These are phyloP conservation scores for Diplodus sargus DNA, from an alignment of 2,797 vertebrate genomes.

Conservation along the genomic window DNA sequence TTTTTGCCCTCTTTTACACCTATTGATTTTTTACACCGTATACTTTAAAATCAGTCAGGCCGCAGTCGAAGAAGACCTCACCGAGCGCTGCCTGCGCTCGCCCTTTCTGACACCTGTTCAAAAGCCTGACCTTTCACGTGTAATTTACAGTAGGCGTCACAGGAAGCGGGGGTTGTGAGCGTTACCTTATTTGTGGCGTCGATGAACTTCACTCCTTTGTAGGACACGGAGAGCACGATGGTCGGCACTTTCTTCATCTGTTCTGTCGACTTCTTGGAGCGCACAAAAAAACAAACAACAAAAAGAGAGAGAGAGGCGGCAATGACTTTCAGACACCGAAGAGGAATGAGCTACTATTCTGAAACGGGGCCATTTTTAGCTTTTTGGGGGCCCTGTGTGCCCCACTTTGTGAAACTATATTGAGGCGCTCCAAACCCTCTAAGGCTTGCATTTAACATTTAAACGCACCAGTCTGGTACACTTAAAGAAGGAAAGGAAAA, in stretches of 20 bases:
- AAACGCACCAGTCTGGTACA: too few relatives aligned
- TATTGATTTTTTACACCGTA: constrained; percentile 37
- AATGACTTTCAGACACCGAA: constrained; percentile 33
- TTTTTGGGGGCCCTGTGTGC: too few relatives aligned
- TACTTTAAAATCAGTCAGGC: constrained; percentile 17
- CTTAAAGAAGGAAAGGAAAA: too few relatives aligned
- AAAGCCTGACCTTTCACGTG: constrained; percentile 54
- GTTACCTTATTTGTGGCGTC: constrained; percentile 98
- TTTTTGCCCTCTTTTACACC: constrained; percentile 25
- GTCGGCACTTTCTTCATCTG: constrained; percentile 99
- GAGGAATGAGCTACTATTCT: background rate
- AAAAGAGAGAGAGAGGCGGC: constrained; percentile 19
- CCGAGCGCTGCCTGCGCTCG: background rate
- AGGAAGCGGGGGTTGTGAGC: background rate
- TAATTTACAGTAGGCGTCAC: constrained; percentile 40
- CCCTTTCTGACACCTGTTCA: constrained; percentile 23
- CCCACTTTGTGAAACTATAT: too few relatives aligned
- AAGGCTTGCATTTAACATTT: too few relatives aligned
- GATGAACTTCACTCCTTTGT: constrained; percentile 99
- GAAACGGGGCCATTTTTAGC: too few relatives aligned
- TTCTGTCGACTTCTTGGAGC: constrained; percentile 96
- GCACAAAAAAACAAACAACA: constrained; percentile 14
- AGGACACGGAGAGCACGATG: constrained; percentile 97
- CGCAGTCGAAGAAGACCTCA: constrained; percentile 18
- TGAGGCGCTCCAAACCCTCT: too few relatives aligned